Evolutionary conservation across 2,113 vertebrate species (phyloP).

Genomic region (Spilogale gracilis): DNA sequence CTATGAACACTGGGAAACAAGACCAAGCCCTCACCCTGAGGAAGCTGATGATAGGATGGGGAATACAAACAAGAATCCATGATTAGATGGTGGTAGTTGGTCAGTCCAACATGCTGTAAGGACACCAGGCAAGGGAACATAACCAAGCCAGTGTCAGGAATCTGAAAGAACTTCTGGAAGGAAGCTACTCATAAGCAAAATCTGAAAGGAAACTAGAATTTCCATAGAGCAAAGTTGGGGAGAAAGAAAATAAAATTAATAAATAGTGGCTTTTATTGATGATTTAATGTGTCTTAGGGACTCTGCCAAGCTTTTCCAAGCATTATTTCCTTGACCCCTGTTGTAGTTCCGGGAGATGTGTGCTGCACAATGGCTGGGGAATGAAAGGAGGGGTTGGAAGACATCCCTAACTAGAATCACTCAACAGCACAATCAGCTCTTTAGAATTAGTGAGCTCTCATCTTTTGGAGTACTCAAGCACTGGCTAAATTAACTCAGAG

Average conservation of each 20-base stretch:
- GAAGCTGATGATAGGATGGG: background rate
- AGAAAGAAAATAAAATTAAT: background rate
- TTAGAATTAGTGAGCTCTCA: background rate
- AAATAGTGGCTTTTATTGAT: background rate
- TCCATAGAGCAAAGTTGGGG: background rate
- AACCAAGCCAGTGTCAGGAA: background rate
- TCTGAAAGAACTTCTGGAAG: background rate
- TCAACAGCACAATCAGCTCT: background rate
- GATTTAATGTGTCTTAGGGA: background rate
- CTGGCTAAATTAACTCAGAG: background rate
- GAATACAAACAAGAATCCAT: rapidly evolving
- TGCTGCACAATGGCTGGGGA: rapidly evolving
- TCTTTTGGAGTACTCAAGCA: background rate
- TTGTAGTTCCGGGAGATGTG: background rate
- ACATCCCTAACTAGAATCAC: background rate
- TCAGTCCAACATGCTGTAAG: rapidly evolving
- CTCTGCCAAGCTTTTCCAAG: background rate
- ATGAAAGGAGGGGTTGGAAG: background rate
- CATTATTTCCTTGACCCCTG: background rate
- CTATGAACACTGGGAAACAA: background rate
- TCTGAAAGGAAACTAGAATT: background rate
- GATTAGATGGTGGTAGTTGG: too few species aligned
- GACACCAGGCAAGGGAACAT: rapidly evolving
- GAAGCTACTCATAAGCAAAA: background rate
- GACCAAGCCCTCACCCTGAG: too few species aligned